phyloP scores from a whole-genome alignment of 2,113 vertebrate genomes.

The Spizaetus ornatus region DNA sequence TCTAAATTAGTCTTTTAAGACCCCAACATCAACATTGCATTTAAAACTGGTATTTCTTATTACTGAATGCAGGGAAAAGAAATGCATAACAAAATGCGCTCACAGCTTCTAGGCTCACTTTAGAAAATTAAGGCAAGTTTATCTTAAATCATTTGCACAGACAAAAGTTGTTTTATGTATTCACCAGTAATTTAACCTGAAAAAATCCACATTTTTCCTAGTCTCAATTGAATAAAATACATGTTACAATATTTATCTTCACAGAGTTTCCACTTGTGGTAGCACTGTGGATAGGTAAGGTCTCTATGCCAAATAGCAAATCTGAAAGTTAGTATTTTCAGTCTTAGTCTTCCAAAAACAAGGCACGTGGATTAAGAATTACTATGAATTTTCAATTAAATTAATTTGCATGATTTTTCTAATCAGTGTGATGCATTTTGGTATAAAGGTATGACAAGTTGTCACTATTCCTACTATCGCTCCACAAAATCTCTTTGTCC shows the following conservation, averaged over 20 bases:
- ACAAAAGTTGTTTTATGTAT: background rate
- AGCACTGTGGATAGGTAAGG: background rate
- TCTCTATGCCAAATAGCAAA: background rate
- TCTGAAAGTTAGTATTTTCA: background rate
- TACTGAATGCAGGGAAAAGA: background rate
- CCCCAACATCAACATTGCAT: background rate
- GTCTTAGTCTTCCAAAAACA: background rate
- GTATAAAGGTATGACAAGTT: too few relatives aligned
- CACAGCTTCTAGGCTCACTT: background rate
- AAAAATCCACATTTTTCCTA: background rate
- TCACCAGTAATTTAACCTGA: background rate
- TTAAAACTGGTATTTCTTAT: background rate
- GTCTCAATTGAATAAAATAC: background rate
- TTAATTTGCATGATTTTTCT: background rate
- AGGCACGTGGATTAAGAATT: background rate
- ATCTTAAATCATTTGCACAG: background rate
- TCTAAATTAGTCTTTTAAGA: background rate
- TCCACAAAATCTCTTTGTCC: background rate
- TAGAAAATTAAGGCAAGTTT: background rate
- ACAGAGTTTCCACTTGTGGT: background rate
- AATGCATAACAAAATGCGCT: background rate
- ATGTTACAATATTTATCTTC: background rate
- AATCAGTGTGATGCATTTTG: background rate
- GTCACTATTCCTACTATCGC: background rate
- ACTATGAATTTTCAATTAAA: background rate